Conservation (phyloP, 2,113 vertebrate species). For the Carettochelys insculpta region DNA sequence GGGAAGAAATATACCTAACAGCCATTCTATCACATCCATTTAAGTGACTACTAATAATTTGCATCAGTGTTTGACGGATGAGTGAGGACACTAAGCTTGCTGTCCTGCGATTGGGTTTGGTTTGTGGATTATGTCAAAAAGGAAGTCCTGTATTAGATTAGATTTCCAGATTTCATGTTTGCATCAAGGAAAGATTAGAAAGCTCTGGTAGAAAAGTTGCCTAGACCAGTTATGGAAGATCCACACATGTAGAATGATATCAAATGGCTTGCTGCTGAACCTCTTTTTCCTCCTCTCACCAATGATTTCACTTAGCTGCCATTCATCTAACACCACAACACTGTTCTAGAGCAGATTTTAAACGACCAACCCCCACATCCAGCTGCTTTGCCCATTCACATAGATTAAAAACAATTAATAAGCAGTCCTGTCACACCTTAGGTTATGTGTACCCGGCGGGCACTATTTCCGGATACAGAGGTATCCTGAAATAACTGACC, state of each 20-base stretch:
- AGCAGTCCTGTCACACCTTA: no score
- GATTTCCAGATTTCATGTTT: constrained; percentile 31
- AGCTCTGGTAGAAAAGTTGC: not conserved
- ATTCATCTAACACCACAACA: not conserved
- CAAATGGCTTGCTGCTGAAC: not conserved
- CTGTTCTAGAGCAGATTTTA: not conserved
- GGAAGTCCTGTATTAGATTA: not conserved
- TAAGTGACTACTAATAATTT: not conserved
- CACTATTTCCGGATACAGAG: no score
- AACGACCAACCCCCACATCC: not conserved
- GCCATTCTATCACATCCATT: not conserved
- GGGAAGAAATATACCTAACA: not conserved
- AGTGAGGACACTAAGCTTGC: not conserved
- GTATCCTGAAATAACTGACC: no score
- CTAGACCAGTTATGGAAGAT: not conserved
- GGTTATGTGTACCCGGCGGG: no score
- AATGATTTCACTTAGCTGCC: not conserved
- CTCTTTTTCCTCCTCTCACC: not conserved
- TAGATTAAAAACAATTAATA: no score
- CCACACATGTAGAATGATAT: not conserved
- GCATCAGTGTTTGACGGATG: not conserved
- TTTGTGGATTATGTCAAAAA: not conserved
- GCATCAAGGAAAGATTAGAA: not conserved
- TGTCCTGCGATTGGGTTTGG: not conserved
- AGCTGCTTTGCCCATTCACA: not conserved